Evolutionary conservation across 2,797 vertebrate genomes (phyloP).

Genomic region (Squalus acanthias): DNA sequence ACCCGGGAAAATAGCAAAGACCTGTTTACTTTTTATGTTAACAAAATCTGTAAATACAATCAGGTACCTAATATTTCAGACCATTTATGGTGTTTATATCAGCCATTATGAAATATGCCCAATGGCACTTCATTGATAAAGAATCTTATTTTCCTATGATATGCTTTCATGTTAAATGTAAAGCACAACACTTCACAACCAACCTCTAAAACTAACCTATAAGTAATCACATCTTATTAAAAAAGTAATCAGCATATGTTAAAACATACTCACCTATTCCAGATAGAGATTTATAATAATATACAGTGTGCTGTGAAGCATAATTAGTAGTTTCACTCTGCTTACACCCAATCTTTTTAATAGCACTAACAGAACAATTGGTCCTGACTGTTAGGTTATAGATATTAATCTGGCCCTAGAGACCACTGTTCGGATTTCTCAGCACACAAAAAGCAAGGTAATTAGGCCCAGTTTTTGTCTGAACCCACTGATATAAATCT

Average conservation of each 20-base stretch:
- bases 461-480: constrained; percentile 45
- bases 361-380: not conserved
- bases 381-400: constrained; percentile 32
- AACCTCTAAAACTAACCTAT: not conserved
- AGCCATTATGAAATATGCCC: not conserved
- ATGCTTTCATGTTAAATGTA: not conserved
- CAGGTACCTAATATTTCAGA: too few relatives aligned
- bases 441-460: constrained; percentile 50
- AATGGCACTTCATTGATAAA: not conserved
- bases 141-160: not conserved
- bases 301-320: not conserved
- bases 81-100: not conserved
- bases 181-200: not conserved
- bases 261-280: not conserved
- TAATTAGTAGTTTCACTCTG: not conserved
- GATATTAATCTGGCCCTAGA: constrained; percentile 55
- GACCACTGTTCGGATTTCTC: constrained; percentile 56
- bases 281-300: not conserved
- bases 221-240: constrained; percentile 15
- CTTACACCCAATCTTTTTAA: not conserved
- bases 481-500: not conserved
- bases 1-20: too few relatives aligned
- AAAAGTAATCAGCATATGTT: not conserved
- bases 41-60: too few relatives aligned
- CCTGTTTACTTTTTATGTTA: too few relatives aligned